A percentile compares a stretch with the other conserved stretches of the same genome.
Evolutionary conservation across 2,797 vertebrate species (phyloP).

Genomic region (Microctenopoma steveboyesi): DNA sequence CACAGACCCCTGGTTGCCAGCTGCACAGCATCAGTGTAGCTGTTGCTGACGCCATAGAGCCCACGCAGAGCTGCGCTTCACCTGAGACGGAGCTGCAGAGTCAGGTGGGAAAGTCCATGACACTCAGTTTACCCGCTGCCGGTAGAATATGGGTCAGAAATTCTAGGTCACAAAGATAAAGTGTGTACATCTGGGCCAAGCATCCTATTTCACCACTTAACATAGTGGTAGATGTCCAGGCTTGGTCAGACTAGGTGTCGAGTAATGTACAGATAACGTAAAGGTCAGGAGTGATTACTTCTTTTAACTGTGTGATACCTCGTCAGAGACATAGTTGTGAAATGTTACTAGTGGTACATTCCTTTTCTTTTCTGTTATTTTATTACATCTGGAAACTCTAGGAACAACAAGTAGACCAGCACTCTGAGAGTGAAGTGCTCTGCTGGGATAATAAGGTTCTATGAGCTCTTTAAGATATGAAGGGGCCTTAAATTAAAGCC

Average conservation of each 20-base stretch:
- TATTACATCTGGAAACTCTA: background rate
- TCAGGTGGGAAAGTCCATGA: constrained; percentile 69
- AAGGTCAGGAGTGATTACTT: constrained; percentile 22
- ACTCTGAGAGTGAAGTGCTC: no score
- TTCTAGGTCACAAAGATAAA: constrained; percentile 55
- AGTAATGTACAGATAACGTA: background rate
- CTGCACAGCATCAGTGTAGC: constrained; percentile 76
- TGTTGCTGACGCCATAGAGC: constrained; percentile 69
- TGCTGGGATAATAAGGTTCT: no score
- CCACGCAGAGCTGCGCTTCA: constrained; percentile 72
- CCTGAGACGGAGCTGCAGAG: constrained; percentile 55
- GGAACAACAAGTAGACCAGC: no score
- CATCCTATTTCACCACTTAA: constrained; percentile 44
- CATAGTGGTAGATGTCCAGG: constrained; percentile 28
- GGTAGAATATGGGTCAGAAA: constrained; percentile 61
- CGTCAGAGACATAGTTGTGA: background rate
- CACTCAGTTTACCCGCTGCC: background rate
- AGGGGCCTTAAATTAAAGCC: no score
- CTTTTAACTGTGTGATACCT: background rate
- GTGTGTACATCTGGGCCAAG: constrained; percentile 55
- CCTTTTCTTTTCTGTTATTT: background rate
- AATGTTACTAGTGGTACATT: no score
- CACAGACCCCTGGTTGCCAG: constrained; percentile 75
- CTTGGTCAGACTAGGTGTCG: background rate
- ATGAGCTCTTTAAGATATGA: no score